Evolutionary conservation across 1,140 invertebrate species (phyloP), one percentile per base, ranked within the genome.

Genomic region (Sycobia sp.): DNA sequence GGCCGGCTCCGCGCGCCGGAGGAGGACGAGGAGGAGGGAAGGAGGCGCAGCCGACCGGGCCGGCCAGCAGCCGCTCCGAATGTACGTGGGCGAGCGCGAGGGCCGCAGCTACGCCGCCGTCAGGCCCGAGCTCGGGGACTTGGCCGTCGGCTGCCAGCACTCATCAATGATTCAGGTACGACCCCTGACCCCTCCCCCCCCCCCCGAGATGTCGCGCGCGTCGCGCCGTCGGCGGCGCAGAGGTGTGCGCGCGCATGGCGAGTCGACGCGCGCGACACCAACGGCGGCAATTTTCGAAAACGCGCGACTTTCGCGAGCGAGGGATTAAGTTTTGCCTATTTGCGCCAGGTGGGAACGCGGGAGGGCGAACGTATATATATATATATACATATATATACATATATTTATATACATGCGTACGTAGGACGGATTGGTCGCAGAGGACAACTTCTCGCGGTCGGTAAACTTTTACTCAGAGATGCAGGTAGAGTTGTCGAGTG

Each of bases 91-190:
- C 41, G 46, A 44, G 36, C 13, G 14, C 13, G 16, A 7, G 41
- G 32, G 36, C 49, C 18, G 44, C 49, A 38, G 22, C 54, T 32
- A 55, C 50, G 64, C 54, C 50, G 56, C 50, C 50, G 51, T 14
- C 66, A 44, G 63, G 47, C 57, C 73, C 54, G 41, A 63, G 67
- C 46, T 55, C 59, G 67, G 57, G 54, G 46, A 23, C 58, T 58
- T 72, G 36, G 67, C 71, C 65, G 67, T 69, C 49, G 70, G 66
- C 59, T 72, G 73, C 55, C 69, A 69, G 55, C 64, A 71, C 66
- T 74, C 69, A 73, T 76, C 77, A 77, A 80, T 80, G 78, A 64
- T 78, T 73, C 76, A 78, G 74, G 78, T 80, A 49, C 74, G 77
- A n/a, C n/a, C n/a, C 23, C 13, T 20, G 41, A 55, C 32, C 10